Evolutionary conservation across 2,113 vertebrate species (phyloP).

Genomic region (Bos indicus): DNA sequence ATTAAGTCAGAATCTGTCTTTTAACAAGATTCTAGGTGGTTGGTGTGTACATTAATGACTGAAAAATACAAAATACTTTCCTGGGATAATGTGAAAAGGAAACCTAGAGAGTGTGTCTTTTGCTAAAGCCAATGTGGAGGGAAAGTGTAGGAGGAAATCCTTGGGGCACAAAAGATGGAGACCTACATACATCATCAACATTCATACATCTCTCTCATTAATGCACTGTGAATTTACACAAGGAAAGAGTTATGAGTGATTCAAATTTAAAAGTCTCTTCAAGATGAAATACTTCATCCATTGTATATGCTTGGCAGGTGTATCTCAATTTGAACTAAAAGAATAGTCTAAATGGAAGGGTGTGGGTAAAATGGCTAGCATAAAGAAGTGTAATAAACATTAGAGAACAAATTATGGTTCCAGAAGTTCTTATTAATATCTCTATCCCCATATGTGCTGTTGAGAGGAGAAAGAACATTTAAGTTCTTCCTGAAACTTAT

Average conservation of each 20-base stretch:
- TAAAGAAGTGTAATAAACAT: background rate
- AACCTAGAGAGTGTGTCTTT: background rate
- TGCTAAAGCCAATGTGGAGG: background rate
- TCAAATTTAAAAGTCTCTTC: background rate
- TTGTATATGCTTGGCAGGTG: background rate
- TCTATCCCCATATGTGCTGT: background rate
- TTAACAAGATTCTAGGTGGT: background rate
- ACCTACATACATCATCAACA: background rate
- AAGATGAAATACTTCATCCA: background rate
- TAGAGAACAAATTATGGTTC: background rate
- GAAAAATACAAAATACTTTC: background rate
- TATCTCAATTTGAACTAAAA: background rate
- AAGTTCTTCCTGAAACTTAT: background rate
- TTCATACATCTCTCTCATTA: background rate
- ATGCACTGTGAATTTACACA: background rate
- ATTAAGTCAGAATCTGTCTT: background rate
- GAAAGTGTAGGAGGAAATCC: background rate
- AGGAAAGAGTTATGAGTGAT: background rate
- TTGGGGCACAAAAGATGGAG: background rate
- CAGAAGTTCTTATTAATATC: background rate
- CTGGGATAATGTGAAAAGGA: background rate
- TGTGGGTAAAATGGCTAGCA: background rate
- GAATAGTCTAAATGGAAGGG: background rate
- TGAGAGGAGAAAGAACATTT: background rate
- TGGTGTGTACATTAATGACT: background rate